A percentile compares a stretch with the other conserved stretches of the same genome.
These are phyloP conservation scores for Lordiphosa stackelbergi DNA, from an alignment of 1,140 invertebrate genomes.

Conservation along the genomic window DNA sequence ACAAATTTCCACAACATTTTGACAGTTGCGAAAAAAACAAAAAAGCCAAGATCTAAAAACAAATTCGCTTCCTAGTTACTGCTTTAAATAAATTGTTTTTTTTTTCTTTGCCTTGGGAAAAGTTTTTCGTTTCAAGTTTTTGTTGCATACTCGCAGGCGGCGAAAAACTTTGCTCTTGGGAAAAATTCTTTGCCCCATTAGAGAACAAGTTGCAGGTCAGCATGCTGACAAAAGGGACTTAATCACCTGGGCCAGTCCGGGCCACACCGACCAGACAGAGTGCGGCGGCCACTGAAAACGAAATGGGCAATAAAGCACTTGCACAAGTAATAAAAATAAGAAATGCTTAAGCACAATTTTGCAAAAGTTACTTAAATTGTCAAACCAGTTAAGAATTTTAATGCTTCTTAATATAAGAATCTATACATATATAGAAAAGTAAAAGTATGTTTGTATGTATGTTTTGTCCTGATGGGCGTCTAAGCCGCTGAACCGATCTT, in stretches of 20 bases:
- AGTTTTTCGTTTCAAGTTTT: constrained; percentile 32
- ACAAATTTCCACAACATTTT: constrained; percentile 46
- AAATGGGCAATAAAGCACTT: constrained; percentile 17
- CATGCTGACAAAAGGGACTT: constrained; percentile 29
- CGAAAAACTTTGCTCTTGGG: constrained; percentile 35
- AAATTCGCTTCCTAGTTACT: constrained; percentile 4
- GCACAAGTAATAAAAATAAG: constrained; percentile 1
- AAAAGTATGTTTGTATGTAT: too few relatives aligned
- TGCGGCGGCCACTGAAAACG: neutral
- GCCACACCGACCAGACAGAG: neutral
- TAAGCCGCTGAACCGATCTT: too few relatives aligned
- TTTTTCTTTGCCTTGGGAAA: constrained; percentile 5
- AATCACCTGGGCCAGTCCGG: constrained; percentile 31
- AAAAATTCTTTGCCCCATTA: constrained; percentile 35
- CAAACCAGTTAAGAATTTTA: too few relatives aligned
- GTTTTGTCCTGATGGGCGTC: too few relatives aligned
- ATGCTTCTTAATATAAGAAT: too few relatives aligned
- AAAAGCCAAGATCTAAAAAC: neutral
- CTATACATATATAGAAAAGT: too few relatives aligned
- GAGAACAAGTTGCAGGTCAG: constrained; percentile 22
- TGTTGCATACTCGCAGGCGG: constrained; percentile 35
- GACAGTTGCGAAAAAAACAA: constrained; percentile 31
- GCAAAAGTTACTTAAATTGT: too few relatives aligned
- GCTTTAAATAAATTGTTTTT: constrained; percentile 24
- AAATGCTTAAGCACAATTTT: too few relatives aligned